Percentiles rank a stretch among this genome's conserved stretches.
These are phyloP conservation scores for Tipula helvola DNA, from an alignment of 2,888 invertebrate species.

Conservation along the genomic window DNA sequence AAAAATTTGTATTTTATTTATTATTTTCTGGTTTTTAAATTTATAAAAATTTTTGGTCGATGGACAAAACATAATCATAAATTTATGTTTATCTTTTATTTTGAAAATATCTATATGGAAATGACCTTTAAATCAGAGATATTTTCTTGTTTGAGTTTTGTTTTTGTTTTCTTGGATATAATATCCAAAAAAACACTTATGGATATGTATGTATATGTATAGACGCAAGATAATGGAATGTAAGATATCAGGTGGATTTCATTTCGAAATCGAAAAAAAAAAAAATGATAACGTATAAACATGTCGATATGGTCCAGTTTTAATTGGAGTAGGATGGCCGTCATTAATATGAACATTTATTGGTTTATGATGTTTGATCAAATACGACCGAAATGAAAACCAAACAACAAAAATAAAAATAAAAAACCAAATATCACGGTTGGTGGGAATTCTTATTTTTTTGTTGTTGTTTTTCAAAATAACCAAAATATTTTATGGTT, in stretches of 20 bases:
- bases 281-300: neutral
- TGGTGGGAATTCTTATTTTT: neutral
- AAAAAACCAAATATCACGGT: neutral
- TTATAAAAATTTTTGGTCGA: neutral
- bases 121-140: neutral
- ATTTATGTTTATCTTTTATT: neutral
- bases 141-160: neutral
- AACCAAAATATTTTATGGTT: neutral
- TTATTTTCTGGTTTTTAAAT: neutral
- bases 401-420: neutral
- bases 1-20: neutral
- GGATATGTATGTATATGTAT: too few species aligned
- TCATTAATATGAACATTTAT: neutral
- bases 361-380: neutral
- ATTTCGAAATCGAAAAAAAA: neutral
- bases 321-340: neutral
- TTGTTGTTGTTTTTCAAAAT: neutral
- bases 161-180: neutral
- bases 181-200: neutral
- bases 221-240: neutral
- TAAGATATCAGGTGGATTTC: neutral
- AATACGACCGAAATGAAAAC: neutral
- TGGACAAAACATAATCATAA: constrained; percentile 4
- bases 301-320: neutral
- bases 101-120: neutral